Percentiles rank a stretch among this genome's conserved stretches.
Conservation (phyloP, 2,888 invertebrate genomes). For the Pammene fasciana region DNA sequence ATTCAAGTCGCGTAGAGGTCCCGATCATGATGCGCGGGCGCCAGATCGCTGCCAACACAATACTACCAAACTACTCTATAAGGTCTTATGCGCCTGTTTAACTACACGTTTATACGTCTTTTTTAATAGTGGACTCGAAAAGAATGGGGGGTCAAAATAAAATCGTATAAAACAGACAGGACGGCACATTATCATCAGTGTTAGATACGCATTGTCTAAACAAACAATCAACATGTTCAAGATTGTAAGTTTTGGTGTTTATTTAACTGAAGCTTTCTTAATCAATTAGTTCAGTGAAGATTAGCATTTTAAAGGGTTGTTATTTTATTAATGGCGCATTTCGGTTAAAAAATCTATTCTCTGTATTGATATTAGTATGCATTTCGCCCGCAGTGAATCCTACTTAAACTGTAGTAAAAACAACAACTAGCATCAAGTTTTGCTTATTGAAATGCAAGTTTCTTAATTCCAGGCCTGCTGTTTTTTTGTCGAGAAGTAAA, state of each 20-base stretch:
- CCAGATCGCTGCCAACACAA: slow-evolving; percentile 69
- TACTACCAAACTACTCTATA: slow-evolving; percentile 36
- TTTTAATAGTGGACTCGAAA: background rate
- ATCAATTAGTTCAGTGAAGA: background rate
- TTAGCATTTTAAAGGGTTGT: background rate
- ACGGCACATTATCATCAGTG: slow-evolving; percentile 63
- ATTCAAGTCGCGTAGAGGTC: slow-evolving; percentile 70
- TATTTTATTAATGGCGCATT: background rate
- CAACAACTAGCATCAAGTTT: too few species aligned
- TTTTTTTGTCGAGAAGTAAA: too few species aligned
- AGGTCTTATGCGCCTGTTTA: background rate
- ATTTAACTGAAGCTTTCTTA: background rate
- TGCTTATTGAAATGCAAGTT: too few species aligned
- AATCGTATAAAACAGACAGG: slow-evolving; percentile 71
- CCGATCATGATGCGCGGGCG: slow-evolving; percentile 63
- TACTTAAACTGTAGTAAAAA: too few species aligned
- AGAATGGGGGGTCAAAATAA: slow-evolving; percentile 62
- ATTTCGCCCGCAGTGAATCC: too few species aligned
- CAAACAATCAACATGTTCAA: slow-evolving; percentile 78
- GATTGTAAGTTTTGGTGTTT: slow-evolving; percentile 65
- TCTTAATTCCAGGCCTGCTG: too few species aligned
- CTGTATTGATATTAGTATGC: too few species aligned
- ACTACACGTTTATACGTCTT: background rate
- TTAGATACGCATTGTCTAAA: slow-evolving; percentile 55
- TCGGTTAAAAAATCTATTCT: too few species aligned